Evolutionary conservation across 2,113 vertebrate genomes (phyloP).

Genomic region (Nothobranchius kuhntae): DNA sequence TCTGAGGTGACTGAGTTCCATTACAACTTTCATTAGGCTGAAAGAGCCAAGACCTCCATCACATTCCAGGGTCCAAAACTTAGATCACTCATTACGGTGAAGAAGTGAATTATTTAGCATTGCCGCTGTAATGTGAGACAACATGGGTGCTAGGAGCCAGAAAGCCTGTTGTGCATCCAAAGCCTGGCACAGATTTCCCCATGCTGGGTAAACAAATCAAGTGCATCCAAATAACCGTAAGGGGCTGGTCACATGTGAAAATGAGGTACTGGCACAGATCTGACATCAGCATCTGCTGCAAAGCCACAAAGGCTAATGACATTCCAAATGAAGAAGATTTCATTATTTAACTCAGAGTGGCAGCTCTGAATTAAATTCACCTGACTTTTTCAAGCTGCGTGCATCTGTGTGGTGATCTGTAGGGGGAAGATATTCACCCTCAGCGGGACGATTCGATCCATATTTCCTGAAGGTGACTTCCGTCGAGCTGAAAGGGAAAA

Average conservation of each 20-base stretch:
- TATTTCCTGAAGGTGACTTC: constrained; percentile 24
- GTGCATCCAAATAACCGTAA: constrained; percentile 16
- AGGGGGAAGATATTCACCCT: neutral
- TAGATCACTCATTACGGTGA: constrained; percentile 48
- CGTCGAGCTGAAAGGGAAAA: neutral
- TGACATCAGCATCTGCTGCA: constrained; percentile 14
- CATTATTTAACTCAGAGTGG: constrained; percentile 7
- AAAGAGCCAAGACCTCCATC: neutral
- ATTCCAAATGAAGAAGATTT: constrained; percentile 24
- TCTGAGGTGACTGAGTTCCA: neutral
- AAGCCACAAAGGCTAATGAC: constrained; percentile 8
- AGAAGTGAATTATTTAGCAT: constrained; percentile 56
- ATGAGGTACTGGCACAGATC: constrained; percentile 4
- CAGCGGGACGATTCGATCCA: constrained; percentile 13
- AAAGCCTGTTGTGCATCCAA: constrained; percentile 10
- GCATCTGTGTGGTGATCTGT: constrained; percentile 13
- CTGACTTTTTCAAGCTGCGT: neutral
- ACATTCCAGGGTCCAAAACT: constrained; percentile 39
- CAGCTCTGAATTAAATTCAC: constrained; percentile 31
- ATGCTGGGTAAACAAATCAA: constrained; percentile 7
- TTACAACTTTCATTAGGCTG: constrained; percentile 2
- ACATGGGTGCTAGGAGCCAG: constrained; percentile 22
- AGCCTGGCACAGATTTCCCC: constrained; percentile 58
- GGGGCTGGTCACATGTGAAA: constrained; percentile 1
- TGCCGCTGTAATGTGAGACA: constrained; percentile 45